phyloP scores from a whole-genome alignment of 2,113 vertebrate species.

The Lamprologus tigripictilis region DNA sequence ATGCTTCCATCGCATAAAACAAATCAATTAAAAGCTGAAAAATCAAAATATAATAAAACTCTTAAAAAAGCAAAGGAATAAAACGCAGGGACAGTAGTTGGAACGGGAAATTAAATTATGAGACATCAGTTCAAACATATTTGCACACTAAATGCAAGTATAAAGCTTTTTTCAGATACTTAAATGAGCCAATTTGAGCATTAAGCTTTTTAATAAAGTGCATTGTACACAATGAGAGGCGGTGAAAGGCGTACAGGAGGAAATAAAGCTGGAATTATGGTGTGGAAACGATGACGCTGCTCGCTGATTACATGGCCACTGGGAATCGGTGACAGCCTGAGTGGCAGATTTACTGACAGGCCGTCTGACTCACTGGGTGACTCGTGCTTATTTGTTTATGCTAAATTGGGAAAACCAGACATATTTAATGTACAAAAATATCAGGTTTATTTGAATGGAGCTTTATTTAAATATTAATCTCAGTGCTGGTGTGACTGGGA shows the following conservation, averaged over 20 bases:
- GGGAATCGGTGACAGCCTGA: neutral
- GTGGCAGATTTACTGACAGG: neutral
- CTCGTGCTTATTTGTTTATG: neutral
- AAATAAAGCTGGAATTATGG: neutral
- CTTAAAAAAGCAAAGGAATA: neutral
- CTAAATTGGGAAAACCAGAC: neutral
- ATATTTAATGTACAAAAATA: neutral
- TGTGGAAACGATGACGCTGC: neutral
- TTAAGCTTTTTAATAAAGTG: neutral
- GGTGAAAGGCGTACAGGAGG: neutral
- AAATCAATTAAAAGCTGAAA: neutral
- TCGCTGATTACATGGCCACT: neutral
- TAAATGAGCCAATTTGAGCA: neutral
- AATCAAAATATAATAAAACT: neutral
- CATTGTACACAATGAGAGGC: neutral
- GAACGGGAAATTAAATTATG: neutral
- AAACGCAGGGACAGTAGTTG: accelerated
- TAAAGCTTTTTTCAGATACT: neutral
- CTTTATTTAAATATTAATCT: neutral
- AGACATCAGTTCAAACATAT: neutral
- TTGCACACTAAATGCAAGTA: neutral
- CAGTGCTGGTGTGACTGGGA: neutral
- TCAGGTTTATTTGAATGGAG: neutral
- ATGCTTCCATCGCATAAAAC: neutral
- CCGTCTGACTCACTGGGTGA: neutral